Base-by-base conservation (phyloP, 2,113 vertebrate genomes). In the Anser brachyrhynchus region DNA sequence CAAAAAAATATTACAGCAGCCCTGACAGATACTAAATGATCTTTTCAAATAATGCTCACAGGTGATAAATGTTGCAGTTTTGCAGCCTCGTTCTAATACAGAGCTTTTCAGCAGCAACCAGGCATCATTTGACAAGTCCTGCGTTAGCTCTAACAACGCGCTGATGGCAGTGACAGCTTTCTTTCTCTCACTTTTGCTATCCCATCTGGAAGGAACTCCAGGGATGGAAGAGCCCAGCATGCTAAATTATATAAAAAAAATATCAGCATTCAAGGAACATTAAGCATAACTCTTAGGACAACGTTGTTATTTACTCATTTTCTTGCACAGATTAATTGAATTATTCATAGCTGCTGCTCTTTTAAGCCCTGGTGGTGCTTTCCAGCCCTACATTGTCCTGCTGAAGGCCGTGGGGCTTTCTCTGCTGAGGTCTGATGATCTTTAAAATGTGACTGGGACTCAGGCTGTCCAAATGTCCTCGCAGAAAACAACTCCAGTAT, bases 1-100 rank as follows among this genome's bases (percentile, higher is more conserved):
- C 52, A 80, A 83, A 91, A 95, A 91, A 71, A 69, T 62, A 70
- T 85, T 71, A 64, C 75, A 95, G 72, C 73, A 95, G 72, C 67
- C 73, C 85, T 91, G 96, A 86, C 95, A 97, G 92, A 80, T 92
- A 78, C 77, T 87, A 96, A 97, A 94, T 80, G 92, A 95, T 94
- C 94, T 96, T 91, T 84, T 82, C 90, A 92, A 87, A 89, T 90
- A 81, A 94, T 51, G 49, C 65, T 96, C 21, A 1, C 66, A 44
- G 62, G 58, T 93, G 94, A 96, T 86, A 94, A 79, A 87, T 86
- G 92, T 10, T 87, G 66, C 83, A 82, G 49, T 6, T 90, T 41
- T 13, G 8, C 81, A 96, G 89, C 75, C 90, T 93, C 1, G 22
- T 93, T 84, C 90, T 87, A 95, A 95, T 18, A 92, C 78, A 61